These are phyloP conservation scores for Scomberomorus guttatus DNA, from an alignment of 2,797 vertebrate species.

Conservation along the genomic window DNA sequence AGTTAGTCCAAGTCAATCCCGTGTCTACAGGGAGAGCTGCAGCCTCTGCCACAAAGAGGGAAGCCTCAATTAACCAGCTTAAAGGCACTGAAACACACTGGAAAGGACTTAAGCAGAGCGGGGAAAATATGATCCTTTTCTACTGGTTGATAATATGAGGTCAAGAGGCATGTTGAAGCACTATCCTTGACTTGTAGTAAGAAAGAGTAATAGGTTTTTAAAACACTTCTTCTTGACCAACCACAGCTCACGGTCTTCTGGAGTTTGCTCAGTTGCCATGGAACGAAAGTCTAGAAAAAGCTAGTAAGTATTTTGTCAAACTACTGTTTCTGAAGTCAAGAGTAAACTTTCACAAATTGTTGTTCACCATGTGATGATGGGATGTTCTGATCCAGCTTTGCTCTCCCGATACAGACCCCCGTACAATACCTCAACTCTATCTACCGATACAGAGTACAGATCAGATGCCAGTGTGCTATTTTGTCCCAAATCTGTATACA, in stretches of 20 bases:
- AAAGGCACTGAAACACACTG: constrained; percentile 72
- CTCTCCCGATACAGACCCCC: neutral
- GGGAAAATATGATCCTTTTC: constrained; percentile 59
- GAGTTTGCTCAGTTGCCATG: neutral
- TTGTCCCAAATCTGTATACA: neutral
- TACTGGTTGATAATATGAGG: constrained; percentile 51
- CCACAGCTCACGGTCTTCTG: neutral
- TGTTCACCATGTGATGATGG: neutral
- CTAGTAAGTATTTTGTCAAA: neutral
- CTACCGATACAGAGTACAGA: neutral
- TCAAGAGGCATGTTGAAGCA: constrained; percentile 35
- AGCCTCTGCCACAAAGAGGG: constrained; percentile 81
- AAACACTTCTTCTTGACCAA: neutral
- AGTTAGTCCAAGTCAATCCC: constrained; percentile 89
- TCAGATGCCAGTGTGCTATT: neutral
- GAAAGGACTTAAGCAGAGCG: constrained; percentile 68
- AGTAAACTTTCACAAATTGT: neutral
- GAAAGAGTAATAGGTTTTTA: neutral
- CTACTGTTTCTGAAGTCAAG: constrained; percentile 1
- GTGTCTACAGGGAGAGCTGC: constrained; percentile 89
- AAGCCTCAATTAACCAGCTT: constrained; percentile 88
- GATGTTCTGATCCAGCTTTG: neutral
- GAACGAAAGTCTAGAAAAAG: neutral
- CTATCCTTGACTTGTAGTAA: constrained; percentile 7
- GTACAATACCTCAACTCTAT: neutral